Percentiles rank a stretch among this genome's conserved stretches.
Conservation (phyloP, 1,140 invertebrate genomes). For the Heliconius nattereri region DNA sequence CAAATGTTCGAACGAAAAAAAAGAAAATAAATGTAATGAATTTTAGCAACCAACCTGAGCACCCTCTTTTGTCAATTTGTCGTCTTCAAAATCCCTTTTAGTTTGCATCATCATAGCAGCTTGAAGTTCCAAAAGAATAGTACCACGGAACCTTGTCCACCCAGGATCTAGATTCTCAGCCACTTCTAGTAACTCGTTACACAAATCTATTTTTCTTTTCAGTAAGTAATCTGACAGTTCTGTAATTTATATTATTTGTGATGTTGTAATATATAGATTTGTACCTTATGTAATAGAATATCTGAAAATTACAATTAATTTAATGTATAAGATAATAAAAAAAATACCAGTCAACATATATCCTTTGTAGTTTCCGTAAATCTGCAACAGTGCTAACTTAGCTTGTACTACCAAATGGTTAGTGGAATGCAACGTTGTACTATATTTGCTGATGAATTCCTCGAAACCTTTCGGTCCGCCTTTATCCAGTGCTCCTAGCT, state of each 20-base stretch:
- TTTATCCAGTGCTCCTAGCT: slow-evolving; percentile 82
- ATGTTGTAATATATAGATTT: background rate
- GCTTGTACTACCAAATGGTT: slow-evolving; percentile 85
- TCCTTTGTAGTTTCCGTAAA: slow-evolving; percentile 84
- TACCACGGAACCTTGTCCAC: slow-evolving; percentile 83
- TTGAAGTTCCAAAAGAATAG: slow-evolving; percentile 85
- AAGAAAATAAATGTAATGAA: background rate
- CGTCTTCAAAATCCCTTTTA: slow-evolving; percentile 77
- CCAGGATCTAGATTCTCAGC: slow-evolving; percentile 85
- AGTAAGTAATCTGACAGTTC: slow-evolving; percentile 82
- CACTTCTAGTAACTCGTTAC: slow-evolving; percentile 84
- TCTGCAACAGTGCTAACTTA: slow-evolving; percentile 84
- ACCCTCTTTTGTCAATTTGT: slow-evolving; percentile 78
- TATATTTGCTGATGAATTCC: slow-evolving; percentile 84
- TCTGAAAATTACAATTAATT: too few species aligned
- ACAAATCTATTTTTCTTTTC: slow-evolving; percentile 84
- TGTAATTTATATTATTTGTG: slow-evolving; percentile 51
- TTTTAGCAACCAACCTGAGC: slow-evolving; percentile 68
- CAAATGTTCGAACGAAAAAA: background rate
- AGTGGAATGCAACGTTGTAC: slow-evolving; percentile 82
- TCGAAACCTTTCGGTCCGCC: slow-evolving; percentile 81
- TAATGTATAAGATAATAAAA: background rate
- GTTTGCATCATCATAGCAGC: slow-evolving; percentile 82
- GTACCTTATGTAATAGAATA: background rate
- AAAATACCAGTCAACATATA: slow-evolving; percentile 80